Evolutionary conservation across 1,140 invertebrate species (phyloP), one percentile per base, ranked within the genome.

Genomic region (Temnothorax longispinosus): DNA sequence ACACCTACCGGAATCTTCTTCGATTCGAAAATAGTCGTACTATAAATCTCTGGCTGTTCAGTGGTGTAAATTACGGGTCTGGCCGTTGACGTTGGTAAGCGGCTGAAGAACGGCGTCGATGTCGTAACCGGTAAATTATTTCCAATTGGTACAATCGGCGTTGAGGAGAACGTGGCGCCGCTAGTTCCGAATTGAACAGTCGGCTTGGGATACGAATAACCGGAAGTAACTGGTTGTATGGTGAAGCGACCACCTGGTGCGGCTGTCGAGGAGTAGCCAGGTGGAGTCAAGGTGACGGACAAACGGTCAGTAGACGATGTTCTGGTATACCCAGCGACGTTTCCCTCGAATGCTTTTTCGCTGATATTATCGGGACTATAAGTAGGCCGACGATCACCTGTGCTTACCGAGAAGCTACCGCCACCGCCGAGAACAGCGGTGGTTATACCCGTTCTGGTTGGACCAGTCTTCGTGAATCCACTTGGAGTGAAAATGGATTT

Each of bases 381-480:
- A 50, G 87, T 88, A 3, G 92, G 93, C 58, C 90, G 82, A 3
- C 78, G 77, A 13, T 75, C 62, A 54, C 88, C 76, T 4, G 92
- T 89, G 7, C 92, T 92, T 21, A 93, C 86, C 1, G 94, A 91
- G 38, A 95, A 95, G 58, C 90, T 94, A 4, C 93, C 95, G 71
- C 92, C 93, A 2, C 94, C 95, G 13, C 95, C 94, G 18, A 95
- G 71, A 74, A 94, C 88, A 27, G 94, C 94, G 5, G 93, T 95
- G 0, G 93, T 94, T 32, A 94, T 93, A 6, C 95, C 94, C 6
- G 95, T 95, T 52, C 92, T 94, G 0, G 95, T 95, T 21, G 90
- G 88, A n/a, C 94, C 94, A 6, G 92, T 94, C 89, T 95, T 95
- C 0, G 95, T 82, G 41, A 91, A 91, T 27, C 87, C 89, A 18